Percentiles rank a stretch among this genome's conserved stretches.
Conservation (phyloP, 2,888 invertebrate genomes). For the Limnephilus rhombicus region DNA sequence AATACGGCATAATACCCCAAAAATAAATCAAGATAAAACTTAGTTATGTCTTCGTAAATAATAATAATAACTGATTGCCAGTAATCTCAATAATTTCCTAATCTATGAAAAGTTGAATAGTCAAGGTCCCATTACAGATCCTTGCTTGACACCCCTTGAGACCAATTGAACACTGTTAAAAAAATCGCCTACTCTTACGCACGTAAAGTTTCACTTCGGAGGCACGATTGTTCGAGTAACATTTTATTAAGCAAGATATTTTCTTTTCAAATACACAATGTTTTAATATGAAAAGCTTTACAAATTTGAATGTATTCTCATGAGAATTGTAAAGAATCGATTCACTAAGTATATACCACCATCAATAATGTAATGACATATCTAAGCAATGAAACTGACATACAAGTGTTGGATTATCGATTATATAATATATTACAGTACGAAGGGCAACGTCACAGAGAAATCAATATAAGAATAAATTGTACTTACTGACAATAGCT, state of each 20-base stretch:
- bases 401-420: not conserved
- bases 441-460: not conserved
- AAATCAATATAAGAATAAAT: not conserved
- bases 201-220: not conserved
- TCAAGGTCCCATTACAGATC: not conserved
- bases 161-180: not conserved
- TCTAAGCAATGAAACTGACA: not conserved
- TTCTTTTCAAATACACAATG: not conserved
- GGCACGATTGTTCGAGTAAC: too few relatives aligned
- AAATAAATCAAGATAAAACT: too few relatives aligned
- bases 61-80: too few relatives aligned
- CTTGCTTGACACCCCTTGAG: not conserved
- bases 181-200: not conserved
- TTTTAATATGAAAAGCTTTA: not conserved
- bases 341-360: not conserved
- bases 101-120: not conserved
- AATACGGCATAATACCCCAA: too few relatives aligned
- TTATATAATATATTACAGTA: not conserved
- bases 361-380: not conserved
- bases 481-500: constrained; percentile 37
- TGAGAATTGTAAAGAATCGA: not conserved
- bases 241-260: not conserved
- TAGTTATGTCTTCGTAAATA: too few relatives aligned
- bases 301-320: not conserved
- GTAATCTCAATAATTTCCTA: not conserved